Evolutionary conservation across 2,888 invertebrate genomes (phyloP), one percentile per base, ranked within the genome.

Genomic region (Diplolepis rosae): DNA sequence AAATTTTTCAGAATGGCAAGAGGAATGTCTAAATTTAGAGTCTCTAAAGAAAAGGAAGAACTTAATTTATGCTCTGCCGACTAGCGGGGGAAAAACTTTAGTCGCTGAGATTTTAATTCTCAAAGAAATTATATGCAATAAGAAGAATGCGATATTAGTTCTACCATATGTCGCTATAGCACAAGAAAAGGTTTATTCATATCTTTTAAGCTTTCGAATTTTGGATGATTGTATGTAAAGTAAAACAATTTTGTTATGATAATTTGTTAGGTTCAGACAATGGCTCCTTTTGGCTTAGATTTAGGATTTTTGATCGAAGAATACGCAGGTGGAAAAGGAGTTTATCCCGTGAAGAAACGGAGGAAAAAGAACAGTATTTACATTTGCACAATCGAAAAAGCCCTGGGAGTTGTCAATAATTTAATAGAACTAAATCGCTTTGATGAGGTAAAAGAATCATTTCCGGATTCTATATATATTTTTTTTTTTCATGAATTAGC

Each of bases 41-140:
- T 94, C 95, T 2, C 91, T 97, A 27, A 89, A 91, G 71, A 89
- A 92, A 11, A 92, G 94, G 48, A 91, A 91, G 76, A 99, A 99
- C 90, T 91, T 98, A 51, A 94, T 99, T 73, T 97, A 98, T 85
- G 96, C 97, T 0, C 89, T 98, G 50, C 98, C 99, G 0, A 99
- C 98, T 0, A 98, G 98, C 85, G 98, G 98, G 1, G 99, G 98
- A 0, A 99, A 99, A 90, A 99, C 99, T 1, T 90, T 99, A 30
- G 98, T 99, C 11, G 98, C 99, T 0, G 99, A 99, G 89, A 95
- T 99, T 72, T 90, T 99, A 61, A 97, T 99, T 91, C 89, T 98
- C 18, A 91, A 94, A 51, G 96, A 98, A 90, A 90, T 98, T 5
- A 88, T 98, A 9, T 94, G 95, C 77, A 91, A 93, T 68, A 93